Conservation (phyloP, 2,797 vertebrate species). For the Enoplosus armatus region DNA sequence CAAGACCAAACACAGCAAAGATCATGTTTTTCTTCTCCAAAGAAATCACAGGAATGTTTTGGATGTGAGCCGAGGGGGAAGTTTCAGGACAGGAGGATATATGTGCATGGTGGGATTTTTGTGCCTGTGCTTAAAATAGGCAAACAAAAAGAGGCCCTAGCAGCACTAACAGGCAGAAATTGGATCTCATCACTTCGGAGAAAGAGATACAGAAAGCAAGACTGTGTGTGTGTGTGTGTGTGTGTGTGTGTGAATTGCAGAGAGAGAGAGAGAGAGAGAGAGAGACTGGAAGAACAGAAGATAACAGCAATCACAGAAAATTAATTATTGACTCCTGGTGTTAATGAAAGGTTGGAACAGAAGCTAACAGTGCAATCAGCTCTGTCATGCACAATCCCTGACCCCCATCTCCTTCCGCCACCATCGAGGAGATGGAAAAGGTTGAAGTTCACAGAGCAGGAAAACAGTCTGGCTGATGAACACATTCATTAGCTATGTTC, state of each 20-base stretch:
- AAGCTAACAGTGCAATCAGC: constrained; percentile 80
- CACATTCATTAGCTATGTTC: constrained; percentile 75
- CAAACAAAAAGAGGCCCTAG: constrained; percentile 31
- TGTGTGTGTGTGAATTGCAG: constrained; percentile 4
- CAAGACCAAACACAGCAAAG: constrained; percentile 7
- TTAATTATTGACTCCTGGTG: constrained; percentile 79
- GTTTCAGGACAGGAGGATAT: constrained; percentile 21
- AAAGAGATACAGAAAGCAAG: constrained; percentile 45
- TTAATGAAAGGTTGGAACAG: constrained; percentile 80
- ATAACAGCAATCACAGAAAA: constrained; percentile 81
- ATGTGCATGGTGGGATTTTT: constrained; percentile 18
- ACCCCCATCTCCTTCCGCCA: constrained; percentile 56
- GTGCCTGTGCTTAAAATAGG: constrained; percentile 58
- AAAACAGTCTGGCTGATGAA: constrained; percentile 73
- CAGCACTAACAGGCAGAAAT: constrained; percentile 46
- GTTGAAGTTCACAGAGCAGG: constrained; percentile 75
- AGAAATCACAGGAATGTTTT: constrained; percentile 44
- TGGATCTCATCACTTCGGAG: constrained; percentile 56
- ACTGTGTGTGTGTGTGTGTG: constrained; percentile 3
- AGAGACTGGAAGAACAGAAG: constrained; percentile 57
- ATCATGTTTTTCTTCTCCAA: constrained; percentile 14
- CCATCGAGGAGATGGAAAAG: constrained; percentile 65
- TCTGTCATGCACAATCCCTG: constrained; percentile 62
- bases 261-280: constrained; percentile 12
- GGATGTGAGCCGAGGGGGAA: constrained; percentile 11